Evolutionary conservation across 2,888 invertebrate species (phyloP), one percentile per base, ranked within the genome.

Genomic region (Hypomecis punctinalis): DNA sequence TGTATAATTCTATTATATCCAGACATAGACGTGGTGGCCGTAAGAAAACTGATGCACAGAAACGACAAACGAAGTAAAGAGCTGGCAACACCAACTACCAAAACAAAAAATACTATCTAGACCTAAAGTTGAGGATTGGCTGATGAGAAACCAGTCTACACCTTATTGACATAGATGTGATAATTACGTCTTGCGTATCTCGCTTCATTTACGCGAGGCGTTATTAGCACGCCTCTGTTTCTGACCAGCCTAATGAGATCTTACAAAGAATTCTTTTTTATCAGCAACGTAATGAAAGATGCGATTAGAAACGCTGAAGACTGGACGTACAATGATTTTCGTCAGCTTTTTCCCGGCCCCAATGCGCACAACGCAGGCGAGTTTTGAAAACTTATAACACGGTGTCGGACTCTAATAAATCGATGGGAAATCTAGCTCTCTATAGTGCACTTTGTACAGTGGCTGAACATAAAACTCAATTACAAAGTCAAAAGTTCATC

Each of bases 241-340:
- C 5, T 54, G 13, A 54, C 43, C 54, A 54, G 54, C 5, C 9
- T 43, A 54, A 36, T 5, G 0, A n/a, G 42, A 54, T 6, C 39
- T 33, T 0, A 5, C 51, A 39, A 39, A n/a, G 6, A 45, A 45
- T n/a, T 13, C 13, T 7, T 45, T 11, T 43, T 35, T 13, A 36
- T 5, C 11, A 40, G 10, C 6, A 37, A 55, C n/a, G 10, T 10
- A 49, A 39, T 46, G 13, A 9, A 51, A 57, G 52, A 56, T 62
- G 62, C 51, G 39, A 43, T 35, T 56, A 23, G 55, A 56, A 56
- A 51, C 43, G 37, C 23, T 49, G 45, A 61, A 61, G 37, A 11
- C 23, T 23, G 55, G 36, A 5, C 52, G 42, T 36, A 47, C 37
- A 5, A 13, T 46, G 11, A 36, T 46, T 36, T 52, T 52, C 42